These are phyloP conservation scores for Parotia lawesii DNA, from an alignment of 2,113 vertebrate genomes.

Conservation along the genomic window DNA sequence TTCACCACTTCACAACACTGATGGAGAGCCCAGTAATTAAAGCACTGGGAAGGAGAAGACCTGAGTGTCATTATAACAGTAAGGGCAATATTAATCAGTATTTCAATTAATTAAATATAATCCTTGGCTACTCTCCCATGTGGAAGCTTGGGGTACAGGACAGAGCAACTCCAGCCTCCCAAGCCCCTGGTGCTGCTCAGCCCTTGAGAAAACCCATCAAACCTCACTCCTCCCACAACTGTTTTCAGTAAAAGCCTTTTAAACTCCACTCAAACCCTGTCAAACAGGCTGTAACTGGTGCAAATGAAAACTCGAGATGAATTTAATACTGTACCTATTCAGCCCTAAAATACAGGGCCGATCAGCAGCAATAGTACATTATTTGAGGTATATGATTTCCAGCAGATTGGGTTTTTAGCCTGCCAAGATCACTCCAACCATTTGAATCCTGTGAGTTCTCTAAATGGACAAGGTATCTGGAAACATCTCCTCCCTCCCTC, in stretches of 20 bases:
- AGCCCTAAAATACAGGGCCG: not conserved
- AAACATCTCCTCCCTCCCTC: not conserved
- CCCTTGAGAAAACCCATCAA: not conserved
- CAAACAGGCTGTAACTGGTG: not conserved
- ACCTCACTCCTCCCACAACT: accelerated
- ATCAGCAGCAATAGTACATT: constrained; percentile 17
- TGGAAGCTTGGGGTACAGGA: accelerated
- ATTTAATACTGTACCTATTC: constrained; percentile 12
- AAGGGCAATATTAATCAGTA: not conserved
- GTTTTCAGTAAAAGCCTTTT: not conserved
- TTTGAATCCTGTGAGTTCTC: not conserved
- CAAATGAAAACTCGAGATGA: not conserved
- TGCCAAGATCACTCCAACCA: not conserved
- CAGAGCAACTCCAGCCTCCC: not conserved
- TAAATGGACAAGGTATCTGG: not conserved
- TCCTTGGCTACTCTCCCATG: not conserved
- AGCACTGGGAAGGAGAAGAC: not conserved
- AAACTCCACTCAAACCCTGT: not conserved
- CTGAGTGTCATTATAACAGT: not conserved
- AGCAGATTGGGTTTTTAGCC: constrained; percentile 36
- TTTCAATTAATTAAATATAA: not conserved
- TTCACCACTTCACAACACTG: not conserved
- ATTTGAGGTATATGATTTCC: constrained; percentile 33
- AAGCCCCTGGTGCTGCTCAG: not conserved
- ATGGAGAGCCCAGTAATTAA: not conserved